Evolutionary conservation across 2,797 vertebrate species (phyloP), one percentile per base, ranked within the genome.

Genomic region (Borostomias antarcticus): DNA sequence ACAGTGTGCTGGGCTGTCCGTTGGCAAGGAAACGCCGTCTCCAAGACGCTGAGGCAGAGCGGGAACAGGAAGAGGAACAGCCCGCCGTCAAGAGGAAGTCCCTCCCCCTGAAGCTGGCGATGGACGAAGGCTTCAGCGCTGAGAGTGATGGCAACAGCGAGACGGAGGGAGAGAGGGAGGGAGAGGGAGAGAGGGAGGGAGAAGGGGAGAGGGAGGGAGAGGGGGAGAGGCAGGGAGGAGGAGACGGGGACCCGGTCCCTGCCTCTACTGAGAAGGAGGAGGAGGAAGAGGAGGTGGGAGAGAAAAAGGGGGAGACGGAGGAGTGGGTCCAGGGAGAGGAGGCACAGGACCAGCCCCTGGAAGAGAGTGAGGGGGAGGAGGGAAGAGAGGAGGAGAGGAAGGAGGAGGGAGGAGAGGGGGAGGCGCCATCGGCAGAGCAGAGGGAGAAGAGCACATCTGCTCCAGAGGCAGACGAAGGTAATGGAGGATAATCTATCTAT

Each of bases 1-100:
- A 52, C 72, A 98, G 96, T 83, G 86, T 95, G 75, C 91, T 97
- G 78, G 97, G 94, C 72, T 98, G 96, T 85, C 96, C 97, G 11
- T 83, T 98, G 53, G 96, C 96, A 62, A 94, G 96, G 85, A 99
- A 98, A 83, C 94, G 96, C 67, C 95, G 95, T 69, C 89, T 95
- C 54, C 94, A 96, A 75, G 95, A 95, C 13, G 78, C 89, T 0
- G 94, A 94, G 76, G 71, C 77, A 0, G 90, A 91, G 85, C 0
- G 83, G 66, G 90, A 90, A 1, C 56, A 81, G 0, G 94, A 94
- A 6, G 0, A 72, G 1, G 88, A 89, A 82, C 0, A 92, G 37
- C 92, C 94, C 17, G 84, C 90, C 51, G 94, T 93, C 2, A 97
- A 96, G 82, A 95, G 95, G 85, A 98, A 97, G 91, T 93, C 95